phyloP scores from a whole-genome alignment of 2,888 invertebrate species.

The Chromoteleia sp. region DNA sequence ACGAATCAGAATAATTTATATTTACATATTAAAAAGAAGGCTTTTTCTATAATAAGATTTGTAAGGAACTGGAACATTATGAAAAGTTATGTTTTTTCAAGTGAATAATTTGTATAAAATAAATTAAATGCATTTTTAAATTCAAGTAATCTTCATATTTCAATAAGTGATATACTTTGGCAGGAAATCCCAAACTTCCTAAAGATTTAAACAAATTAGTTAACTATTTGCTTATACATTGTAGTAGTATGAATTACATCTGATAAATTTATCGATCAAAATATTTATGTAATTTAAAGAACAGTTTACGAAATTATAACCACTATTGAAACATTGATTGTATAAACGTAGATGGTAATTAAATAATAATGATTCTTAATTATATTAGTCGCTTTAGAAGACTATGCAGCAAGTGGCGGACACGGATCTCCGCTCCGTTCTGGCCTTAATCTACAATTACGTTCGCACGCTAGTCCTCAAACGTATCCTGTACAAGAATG shows the following conservation, averaged over 20 bases:
- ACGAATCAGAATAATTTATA: too few species aligned
- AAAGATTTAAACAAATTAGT: background rate
- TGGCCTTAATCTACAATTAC: slow-evolving; percentile 82
- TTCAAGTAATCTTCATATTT: too few species aligned
- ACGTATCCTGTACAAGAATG: slow-evolving; percentile 86
- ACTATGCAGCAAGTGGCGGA: slow-evolving; percentile 83
- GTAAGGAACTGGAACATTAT: too few species aligned
- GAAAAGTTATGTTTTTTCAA: too few species aligned
- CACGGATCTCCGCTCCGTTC: slow-evolving; percentile 91
- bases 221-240: slow-evolving; percentile 28
- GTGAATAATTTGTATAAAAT: too few species aligned
- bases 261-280: too few species aligned
- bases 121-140: too few species aligned
- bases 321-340: slow-evolving; percentile 2
- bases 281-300: too few species aligned
- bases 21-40: too few species aligned
- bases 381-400: slow-evolving; percentile 76
- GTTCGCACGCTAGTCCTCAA: slow-evolving; percentile 81
- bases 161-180: too few species aligned
- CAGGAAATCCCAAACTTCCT: slow-evolving; percentile 32
- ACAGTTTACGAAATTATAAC: background rate
- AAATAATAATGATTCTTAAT: slow-evolving; percentile 21
- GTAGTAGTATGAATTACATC: too few species aligned
- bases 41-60: too few species aligned
- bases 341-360: background rate